These are phyloP conservation scores for Labeo rohita DNA, from an alignment of 2,113 vertebrate genomes.

Conservation along the genomic window DNA sequence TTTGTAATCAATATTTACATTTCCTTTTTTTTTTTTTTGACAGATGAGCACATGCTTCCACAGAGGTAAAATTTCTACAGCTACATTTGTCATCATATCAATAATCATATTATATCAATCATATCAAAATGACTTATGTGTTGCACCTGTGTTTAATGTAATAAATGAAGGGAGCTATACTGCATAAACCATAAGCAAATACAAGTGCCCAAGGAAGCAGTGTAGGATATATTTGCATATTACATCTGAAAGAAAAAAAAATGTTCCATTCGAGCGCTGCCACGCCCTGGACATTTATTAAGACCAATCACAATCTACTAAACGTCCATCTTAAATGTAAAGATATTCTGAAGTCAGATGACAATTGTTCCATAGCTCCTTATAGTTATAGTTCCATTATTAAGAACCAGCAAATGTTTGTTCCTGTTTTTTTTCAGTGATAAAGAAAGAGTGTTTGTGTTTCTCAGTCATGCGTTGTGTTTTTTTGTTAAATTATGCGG, in stretches of 20 bases:
- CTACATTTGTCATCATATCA: neutral
- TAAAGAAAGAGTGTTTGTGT: neutral
- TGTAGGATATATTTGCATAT: conserved; percentile 5
- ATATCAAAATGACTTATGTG: neutral
- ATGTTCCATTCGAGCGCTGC: neutral
- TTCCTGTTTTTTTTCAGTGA: neutral
- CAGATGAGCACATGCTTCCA: conserved; percentile 69
- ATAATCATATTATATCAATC: too few species aligned
- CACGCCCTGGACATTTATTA: neutral
- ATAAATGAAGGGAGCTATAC: neutral
- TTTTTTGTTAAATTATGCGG: neutral
- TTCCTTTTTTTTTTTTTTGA: conserved; percentile 17
- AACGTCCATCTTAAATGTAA: neutral
- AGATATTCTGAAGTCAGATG: neutral
- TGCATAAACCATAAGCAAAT: conserved; percentile 8
- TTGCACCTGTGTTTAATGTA: neutral
- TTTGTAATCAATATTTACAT: neutral
- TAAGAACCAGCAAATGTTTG: neutral
- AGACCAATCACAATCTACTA: neutral
- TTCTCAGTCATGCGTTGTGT: neutral
- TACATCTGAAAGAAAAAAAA: neutral
- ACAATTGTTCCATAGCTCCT: neutral
- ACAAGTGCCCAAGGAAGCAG: too few species aligned
- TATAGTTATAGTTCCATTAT: too few species aligned
- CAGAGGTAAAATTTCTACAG: conserved; percentile 62